Conservation (phyloP, 2,888 invertebrate genomes). For the Drosophila falleni region DNA sequence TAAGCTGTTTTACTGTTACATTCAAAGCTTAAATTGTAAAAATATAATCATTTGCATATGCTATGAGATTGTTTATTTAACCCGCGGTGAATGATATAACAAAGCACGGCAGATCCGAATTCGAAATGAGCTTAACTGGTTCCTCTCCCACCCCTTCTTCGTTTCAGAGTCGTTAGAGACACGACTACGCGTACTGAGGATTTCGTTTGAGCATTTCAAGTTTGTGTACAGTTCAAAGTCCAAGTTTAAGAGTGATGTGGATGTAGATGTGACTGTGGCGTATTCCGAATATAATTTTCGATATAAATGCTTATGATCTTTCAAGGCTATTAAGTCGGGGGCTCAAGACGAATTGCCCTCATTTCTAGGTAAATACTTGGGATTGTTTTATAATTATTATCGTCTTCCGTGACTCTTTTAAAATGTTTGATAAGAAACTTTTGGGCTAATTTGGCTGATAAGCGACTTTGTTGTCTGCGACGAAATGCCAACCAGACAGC, state of each 20-base stretch:
- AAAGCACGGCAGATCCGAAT: constrained; percentile 16
- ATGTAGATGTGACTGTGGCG: constrained; percentile 12
- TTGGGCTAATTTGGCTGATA: constrained; percentile 30
- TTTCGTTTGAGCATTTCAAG: constrained; percentile 44
- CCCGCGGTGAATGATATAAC: constrained; percentile 39
- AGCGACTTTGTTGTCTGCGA: constrained; percentile 39
- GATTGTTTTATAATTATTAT: constrained; percentile 18
- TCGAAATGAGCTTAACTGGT: constrained; percentile 34
- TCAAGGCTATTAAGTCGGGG: constrained; percentile 21
- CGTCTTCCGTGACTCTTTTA: constrained; percentile 5
- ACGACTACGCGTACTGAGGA: constrained; percentile 4
- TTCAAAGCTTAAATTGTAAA: neutral
- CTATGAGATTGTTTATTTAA: neutral
- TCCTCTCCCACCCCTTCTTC: constrained; percentile 2
- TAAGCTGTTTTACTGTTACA: neutral
- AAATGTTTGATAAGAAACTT: constrained; percentile 14
- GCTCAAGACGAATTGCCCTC: constrained; percentile 7
- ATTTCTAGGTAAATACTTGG: neutral
- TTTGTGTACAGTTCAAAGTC: constrained; percentile 68
- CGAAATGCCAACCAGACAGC: constrained; percentile 54
- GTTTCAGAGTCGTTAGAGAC: constrained; percentile 1
- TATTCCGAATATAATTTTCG: constrained; percentile 10
- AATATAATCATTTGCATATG: neutral
- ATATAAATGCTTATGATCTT: constrained; percentile 17
- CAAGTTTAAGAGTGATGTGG: constrained; percentile 34